Evolutionary conservation across 2,888 invertebrate genomes (phyloP).

Genomic region (Cordilura impudica): DNA sequence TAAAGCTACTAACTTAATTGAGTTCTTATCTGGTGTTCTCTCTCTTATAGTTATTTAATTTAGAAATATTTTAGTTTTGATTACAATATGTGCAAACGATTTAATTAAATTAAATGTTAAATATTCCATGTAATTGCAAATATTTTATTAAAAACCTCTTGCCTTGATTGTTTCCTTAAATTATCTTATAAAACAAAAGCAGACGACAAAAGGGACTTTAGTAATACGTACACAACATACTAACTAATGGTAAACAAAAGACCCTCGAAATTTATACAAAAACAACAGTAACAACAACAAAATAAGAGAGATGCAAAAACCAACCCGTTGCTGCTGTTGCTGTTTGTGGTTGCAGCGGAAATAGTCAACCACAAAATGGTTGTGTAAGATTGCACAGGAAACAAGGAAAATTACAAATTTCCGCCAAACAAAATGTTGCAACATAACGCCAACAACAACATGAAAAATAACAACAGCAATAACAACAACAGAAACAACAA

Average conservation of each 20-base stretch:
- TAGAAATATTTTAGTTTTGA: too few species aligned
- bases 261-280: conserved; percentile 14
- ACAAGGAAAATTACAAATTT: conserved; percentile 77
- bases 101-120: background rate
- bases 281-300: background rate
- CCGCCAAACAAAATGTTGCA: conserved; percentile 71
- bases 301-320: conserved; percentile 48
- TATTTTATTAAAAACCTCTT: conserved; percentile 14
- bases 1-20: too few species aligned
- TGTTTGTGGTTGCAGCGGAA: conserved; percentile 72
- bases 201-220: conserved; percentile 7
- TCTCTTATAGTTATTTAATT: too few species aligned
- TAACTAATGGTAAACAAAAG: background rate
- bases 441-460: conserved; percentile 63
- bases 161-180: conserved; percentile 38
- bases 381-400: conserved; percentile 75
- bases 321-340: conserved; percentile 9
- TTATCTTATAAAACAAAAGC: conserved; percentile 45
- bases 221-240: background rate
- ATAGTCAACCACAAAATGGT: conserved; percentile 74
- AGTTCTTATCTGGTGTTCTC: too few species aligned
- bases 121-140: background rate
- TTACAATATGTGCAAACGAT: too few species aligned
- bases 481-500: background rate
- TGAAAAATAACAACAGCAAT: conserved; percentile 1